These are phyloP conservation scores for Corythornis vintsioides DNA, from an alignment of 2,113 vertebrate genomes.

Conservation along the genomic window DNA sequence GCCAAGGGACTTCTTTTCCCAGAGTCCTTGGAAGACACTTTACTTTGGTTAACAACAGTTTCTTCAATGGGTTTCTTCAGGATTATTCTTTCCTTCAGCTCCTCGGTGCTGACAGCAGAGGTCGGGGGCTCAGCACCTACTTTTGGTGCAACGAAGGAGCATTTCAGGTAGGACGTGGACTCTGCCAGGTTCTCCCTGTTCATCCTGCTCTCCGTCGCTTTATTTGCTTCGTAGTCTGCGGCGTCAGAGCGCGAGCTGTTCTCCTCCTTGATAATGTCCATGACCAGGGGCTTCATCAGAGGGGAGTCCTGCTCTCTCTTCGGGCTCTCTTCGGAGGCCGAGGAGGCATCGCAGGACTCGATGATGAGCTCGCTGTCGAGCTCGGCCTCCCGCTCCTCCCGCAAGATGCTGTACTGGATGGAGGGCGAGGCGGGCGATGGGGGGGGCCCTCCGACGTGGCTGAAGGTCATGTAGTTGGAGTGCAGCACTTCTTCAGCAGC, in stretches of 20 bases:
- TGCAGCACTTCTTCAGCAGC: constrained; percentile 78
- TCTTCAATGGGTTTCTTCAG: constrained; percentile 65
- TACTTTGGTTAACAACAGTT: constrained; percentile 21
- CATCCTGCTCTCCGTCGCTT: constrained; percentile 70
- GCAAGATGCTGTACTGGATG: constrained; percentile 92
- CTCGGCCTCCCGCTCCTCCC: constrained; percentile 95
- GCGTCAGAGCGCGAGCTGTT: constrained; percentile 19
- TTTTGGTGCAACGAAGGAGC: constrained; percentile 72
- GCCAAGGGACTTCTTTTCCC: constrained; percentile 27
- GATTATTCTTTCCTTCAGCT: constrained; percentile 46
- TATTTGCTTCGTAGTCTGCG: constrained; percentile 55
- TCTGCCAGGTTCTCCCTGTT: constrained; percentile 79
- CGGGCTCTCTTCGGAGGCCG: constrained; percentile 95
- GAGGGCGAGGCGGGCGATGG: constrained; percentile 82
- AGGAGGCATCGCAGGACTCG: constrained; percentile 86
- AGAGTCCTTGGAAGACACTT: constrained; percentile 36
- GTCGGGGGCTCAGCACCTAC: constrained; percentile 65
- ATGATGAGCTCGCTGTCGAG: constrained; percentile 97
- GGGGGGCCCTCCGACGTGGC: constrained; percentile 83
- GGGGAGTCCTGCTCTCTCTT: constrained; percentile 91
- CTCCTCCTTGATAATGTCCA: constrained; percentile 79
- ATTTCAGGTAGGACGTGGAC: constrained; percentile 75
- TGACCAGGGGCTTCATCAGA: constrained; percentile 77
- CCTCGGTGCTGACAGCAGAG: constrained; percentile 1
- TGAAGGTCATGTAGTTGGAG: constrained; percentile 82